Percentiles rank a stretch among this genome's conserved stretches.
Conservation (phyloP, 2,113 vertebrate genomes). For the Protobothrops flavoviridis region DNA sequence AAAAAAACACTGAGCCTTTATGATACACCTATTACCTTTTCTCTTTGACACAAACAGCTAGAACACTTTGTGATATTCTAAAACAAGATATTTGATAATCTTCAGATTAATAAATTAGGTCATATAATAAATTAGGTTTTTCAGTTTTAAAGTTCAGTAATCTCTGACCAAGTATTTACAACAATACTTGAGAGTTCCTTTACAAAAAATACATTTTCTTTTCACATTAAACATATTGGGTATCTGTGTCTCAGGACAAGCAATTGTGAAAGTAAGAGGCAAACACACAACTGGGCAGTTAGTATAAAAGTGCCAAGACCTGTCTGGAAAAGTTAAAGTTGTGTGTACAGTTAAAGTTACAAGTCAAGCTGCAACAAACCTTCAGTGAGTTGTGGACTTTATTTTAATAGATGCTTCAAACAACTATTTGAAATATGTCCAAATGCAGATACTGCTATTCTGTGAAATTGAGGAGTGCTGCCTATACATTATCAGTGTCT, state of each 20-base stretch:
- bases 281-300: constrained; percentile 80
- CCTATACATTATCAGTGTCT: constrained; percentile 69
- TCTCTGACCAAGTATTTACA: constrained; percentile 92
- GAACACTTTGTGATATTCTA: constrained; percentile 82
- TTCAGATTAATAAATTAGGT: constrained; percentile 92
- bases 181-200: constrained; percentile 92
- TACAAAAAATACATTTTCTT: constrained; percentile 82
- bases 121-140: constrained; percentile 90
- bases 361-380: constrained; percentile 82
- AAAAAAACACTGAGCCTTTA: constrained; percentile 79
- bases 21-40: constrained; percentile 72
- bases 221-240: constrained; percentile 85
- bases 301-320: constrained; percentile 89
- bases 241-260: constrained; percentile 79
- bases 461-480: constrained; percentile 69
- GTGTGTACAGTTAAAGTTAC: constrained; percentile 78
- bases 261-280: constrained; percentile 79
- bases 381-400: constrained; percentile 81
- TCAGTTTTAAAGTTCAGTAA: constrained; percentile 85
- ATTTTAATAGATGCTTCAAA: constrained; percentile 87
- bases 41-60: constrained; percentile 80
- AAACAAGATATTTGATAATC: constrained; percentile 82
- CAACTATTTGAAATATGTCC: constrained; percentile 71
- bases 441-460: constrained; percentile 62
- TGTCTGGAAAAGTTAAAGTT: constrained; percentile 80